These are phyloP conservation scores for Laupala kohalensis DNA, from an alignment of 1,140 invertebrate genomes.

Conservation along the genomic window DNA sequence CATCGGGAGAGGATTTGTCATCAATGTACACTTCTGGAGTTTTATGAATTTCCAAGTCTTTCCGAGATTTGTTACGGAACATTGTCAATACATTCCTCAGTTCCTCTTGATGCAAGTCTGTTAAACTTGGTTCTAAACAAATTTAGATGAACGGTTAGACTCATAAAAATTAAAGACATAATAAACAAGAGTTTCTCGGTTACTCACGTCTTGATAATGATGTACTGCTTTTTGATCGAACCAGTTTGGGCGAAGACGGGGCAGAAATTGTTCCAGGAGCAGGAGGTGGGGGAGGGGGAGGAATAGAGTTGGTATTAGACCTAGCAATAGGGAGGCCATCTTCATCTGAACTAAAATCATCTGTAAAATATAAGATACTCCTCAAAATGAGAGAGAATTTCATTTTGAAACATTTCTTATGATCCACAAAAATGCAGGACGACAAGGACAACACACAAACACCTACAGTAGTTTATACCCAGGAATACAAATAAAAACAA, in stretches of 20 bases:
- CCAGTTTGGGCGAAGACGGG: slow-evolving; percentile 8
- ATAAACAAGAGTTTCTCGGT: background rate
- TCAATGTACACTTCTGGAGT: slow-evolving; percentile 60
- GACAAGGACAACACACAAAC: background rate
- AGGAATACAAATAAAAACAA: background rate
- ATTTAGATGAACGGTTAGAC: background rate
- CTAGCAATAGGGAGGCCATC: slow-evolving; percentile 15
- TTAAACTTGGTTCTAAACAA: slow-evolving; percentile 20
- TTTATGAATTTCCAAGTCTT: slow-evolving; percentile 45
- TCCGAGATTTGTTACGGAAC: slow-evolving; percentile 41
- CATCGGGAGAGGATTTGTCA: slow-evolving; percentile 41
- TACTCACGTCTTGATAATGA: slow-evolving; percentile 4
- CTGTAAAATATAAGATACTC: too few relatives aligned
- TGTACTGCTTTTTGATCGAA: slow-evolving; percentile 4
- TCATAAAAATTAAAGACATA: too few relatives aligned
- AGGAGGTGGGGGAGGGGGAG: slow-evolving; percentile 18
- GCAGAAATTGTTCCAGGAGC: slow-evolving; percentile 11
- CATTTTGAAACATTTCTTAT: background rate
- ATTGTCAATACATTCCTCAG: slow-evolving; percentile 46
- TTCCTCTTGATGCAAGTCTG: slow-evolving; percentile 50
- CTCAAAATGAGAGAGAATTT: background rate
- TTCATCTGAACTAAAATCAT: slow-evolving; percentile 17
- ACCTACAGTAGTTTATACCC: background rate
- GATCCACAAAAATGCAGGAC: background rate
- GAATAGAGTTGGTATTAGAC: background rate